A percentile compares a stretch with the other conserved stretches of the same genome.
Evolutionary conservation across 2,888 invertebrate species (phyloP).

Genomic region (Folsomia manolachei): DNA sequence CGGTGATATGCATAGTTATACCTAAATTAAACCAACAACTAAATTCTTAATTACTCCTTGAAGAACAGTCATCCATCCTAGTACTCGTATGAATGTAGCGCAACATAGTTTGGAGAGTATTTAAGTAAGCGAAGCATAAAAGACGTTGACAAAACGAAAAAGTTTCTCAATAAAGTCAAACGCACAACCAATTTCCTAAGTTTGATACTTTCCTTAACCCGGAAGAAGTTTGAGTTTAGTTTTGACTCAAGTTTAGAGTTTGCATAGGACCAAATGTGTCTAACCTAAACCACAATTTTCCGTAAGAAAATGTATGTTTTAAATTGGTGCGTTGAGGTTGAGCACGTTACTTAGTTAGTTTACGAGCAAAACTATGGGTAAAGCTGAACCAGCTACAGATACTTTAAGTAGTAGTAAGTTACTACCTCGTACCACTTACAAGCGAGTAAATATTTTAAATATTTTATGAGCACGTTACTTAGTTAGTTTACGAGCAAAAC

Average conservation of each 20-base stretch:
- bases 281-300: too few species aligned
- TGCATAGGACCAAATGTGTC: too few species aligned
- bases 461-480: too few species aligned
- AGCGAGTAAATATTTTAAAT: not conserved
- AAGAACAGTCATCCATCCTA: not conserved
- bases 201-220: not conserved
- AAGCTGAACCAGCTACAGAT: too few species aligned
- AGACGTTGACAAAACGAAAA: slow-evolving; percentile 22
- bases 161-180: slow-evolving; percentile 16
- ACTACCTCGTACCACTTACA: not conserved
- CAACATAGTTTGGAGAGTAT: not conserved
- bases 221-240: not conserved
- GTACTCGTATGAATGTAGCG: too few species aligned
- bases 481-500: too few species aligned
- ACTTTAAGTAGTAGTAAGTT: not conserved
- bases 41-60: not conserved
- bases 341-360: too few species aligned
- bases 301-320: not conserved
- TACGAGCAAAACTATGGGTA: too few species aligned
- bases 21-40: not conserved
- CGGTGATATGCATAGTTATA: not conserved
- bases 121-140: not conserved
- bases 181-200: not conserved
- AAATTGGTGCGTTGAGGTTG: too few species aligned
- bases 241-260: not conserved